A percentile compares a stretch with the other conserved stretches of the same genome.
Conservation (phyloP, 2,113 vertebrate genomes). For the human region GRCh38 chr5:75734001-75734500, state of each 20-base stretch:
- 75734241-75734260: background rate
- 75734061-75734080: background rate
- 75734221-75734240: background rate
- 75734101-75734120: background rate
- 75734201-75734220: slow-evolving; percentile 37
- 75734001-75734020: background rate
- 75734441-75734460: background rate
- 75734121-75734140: background rate
- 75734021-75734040: background rate
- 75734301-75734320: background rate
- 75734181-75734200: background rate
- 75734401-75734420: background rate
- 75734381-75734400: background rate
- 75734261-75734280: background rate
- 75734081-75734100: background rate
- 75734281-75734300: background rate
- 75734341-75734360: background rate
- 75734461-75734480: background rate
- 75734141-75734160: background rate
- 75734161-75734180: background rate
- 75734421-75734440: background rate
- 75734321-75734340: background rate
- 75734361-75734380: slow-evolving; percentile 22
- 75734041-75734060: background rate
- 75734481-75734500: background rate